A percentile compares a stretch with the other conserved stretches of the same genome.
Conservation (phyloP, 64 coral and sea anemone species). For the Porites australiensis region DNA sequence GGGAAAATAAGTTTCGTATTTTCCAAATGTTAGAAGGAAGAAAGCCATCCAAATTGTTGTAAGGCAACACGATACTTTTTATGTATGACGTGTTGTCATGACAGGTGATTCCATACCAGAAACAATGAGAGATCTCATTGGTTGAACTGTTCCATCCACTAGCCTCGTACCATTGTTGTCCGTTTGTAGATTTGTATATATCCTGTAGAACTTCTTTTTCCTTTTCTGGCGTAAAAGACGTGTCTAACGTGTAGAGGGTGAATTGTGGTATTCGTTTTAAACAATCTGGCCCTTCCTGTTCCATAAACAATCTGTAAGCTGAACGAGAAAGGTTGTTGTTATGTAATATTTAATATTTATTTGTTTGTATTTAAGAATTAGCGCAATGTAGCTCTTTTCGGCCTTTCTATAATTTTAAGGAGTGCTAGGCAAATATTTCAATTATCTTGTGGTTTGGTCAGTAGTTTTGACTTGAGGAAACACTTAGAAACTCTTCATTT, state of each 20-base stretch:
- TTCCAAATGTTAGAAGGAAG: slow-evolving; percentile 28
- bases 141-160: slow-evolving; percentile 31
- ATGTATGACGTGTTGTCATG: not conserved
- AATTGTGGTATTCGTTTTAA: not conserved
- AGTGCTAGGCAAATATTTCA: too few species aligned
- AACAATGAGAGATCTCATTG: not conserved
- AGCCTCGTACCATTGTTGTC: slow-evolving; percentile 21
- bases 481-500: too few species aligned
- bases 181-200: slow-evolving; percentile 34
- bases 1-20: not conserved
- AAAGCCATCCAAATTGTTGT: slow-evolving; percentile 10
- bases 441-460: too few species aligned
- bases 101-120: slow-evolving; percentile 29
- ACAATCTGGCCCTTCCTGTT: not conserved
- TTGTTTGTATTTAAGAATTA: too few species aligned
- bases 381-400: too few species aligned
- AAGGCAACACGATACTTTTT: slow-evolving; percentile 13
- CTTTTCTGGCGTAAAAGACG: not conserved
- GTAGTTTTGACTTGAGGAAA: too few species aligned
- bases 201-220: slow-evolving; percentile 41
- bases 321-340: not conserved
- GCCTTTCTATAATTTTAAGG: too few species aligned
- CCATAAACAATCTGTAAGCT: not conserved
- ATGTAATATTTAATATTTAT: too few species aligned
- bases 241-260: not conserved